Conservation (phyloP, 2,113 vertebrate genomes). For the Sinocyclocheilus anshuiensis region DNA sequence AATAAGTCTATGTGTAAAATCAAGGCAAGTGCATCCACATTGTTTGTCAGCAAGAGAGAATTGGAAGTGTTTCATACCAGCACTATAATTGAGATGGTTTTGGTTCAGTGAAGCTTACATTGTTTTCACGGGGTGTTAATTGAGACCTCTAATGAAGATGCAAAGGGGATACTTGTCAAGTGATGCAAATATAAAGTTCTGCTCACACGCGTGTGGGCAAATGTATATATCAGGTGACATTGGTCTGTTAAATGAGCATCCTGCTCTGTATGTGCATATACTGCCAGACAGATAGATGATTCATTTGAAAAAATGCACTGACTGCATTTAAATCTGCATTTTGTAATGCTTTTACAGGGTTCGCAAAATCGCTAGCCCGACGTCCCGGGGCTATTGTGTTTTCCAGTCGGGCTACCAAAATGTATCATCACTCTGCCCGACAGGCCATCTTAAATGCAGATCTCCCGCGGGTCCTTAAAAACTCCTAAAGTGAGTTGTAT, state of each 20-base stretch:
- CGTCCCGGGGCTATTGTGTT: too few species aligned
- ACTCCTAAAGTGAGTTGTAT: too few species aligned
- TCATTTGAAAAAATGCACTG: not conserved
- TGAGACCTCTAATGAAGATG: conserved; percentile 18
- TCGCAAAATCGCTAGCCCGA: too few species aligned
- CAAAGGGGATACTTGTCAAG: not conserved
- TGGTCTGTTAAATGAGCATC: conserved; percentile 1
- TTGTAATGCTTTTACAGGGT: not conserved
- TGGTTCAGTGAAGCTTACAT: conserved; percentile 1
- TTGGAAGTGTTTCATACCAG: not conserved
- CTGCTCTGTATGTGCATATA: not conserved
- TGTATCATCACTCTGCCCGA: too few species aligned
- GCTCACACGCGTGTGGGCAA: not conserved
- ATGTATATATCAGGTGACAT: not conserved
- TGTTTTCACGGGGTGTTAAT: conserved; percentile 1
- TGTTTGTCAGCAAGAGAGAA: conserved; percentile 5
- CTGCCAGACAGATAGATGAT: conserved; percentile 9
- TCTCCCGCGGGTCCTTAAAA: too few species aligned
- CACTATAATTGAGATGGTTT: conserved; percentile 9
- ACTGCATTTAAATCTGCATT: not conserved
- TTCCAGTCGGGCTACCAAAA: too few species aligned
- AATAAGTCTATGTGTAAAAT: not conserved
- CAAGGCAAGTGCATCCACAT: not conserved
- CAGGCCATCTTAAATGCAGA: too few species aligned
- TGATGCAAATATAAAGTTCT: not conserved